Evolutionary conservation across 2,113 vertebrate genomes (phyloP).

Genomic region (Platichthys stellatus): DNA sequence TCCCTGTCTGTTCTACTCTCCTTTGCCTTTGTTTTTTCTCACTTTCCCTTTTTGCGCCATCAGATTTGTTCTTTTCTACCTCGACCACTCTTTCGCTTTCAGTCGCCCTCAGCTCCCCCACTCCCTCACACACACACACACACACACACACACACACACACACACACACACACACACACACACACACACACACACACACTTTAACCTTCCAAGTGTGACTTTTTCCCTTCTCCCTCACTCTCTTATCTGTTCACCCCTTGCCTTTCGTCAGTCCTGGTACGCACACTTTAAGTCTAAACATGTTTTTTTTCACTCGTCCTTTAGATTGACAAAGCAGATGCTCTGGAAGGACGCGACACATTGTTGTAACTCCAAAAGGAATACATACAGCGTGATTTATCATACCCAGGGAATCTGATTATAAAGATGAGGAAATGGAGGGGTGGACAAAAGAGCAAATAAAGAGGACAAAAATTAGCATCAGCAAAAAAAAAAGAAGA

Average conservation of each 20-base stretch:
- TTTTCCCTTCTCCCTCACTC: slow-evolving; percentile 39
- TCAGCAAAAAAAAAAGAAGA: slow-evolving; percentile 33
- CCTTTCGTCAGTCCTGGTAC: slow-evolving; percentile 48
- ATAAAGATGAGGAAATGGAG: slow-evolving; percentile 49
- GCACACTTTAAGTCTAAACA: slow-evolving; percentile 43
- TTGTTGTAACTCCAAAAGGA: slow-evolving; percentile 52
- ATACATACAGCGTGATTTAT: slow-evolving; percentile 54
- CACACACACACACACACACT: slow-evolving; percentile 22
- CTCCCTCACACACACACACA: slow-evolving; percentile 7
- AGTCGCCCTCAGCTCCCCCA: slow-evolving; percentile 19
- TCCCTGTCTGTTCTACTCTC: slow-evolving; percentile 46
- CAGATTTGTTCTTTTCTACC: slow-evolving; percentile 60
- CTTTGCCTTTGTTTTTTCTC: slow-evolving; percentile 66
- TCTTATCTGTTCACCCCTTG: slow-evolving; percentile 64
- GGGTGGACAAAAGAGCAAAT: slow-evolving; percentile 60
- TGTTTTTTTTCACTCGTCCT: slow-evolving; percentile 60
- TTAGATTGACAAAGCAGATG: slow-evolving; percentile 70
- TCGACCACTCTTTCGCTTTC: slow-evolving; percentile 41
- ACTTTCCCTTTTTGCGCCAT: slow-evolving; percentile 50
- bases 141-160: no score
- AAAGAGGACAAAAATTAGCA: slow-evolving; percentile 40
- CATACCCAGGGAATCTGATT: slow-evolving; percentile 54
- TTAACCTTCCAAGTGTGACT: slow-evolving; percentile 65
- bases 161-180: not conserved
- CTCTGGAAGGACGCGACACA: slow-evolving; percentile 43